Conservation (phyloP, 2,113 vertebrate species). For the Oxyura jamaicensis region DNA sequence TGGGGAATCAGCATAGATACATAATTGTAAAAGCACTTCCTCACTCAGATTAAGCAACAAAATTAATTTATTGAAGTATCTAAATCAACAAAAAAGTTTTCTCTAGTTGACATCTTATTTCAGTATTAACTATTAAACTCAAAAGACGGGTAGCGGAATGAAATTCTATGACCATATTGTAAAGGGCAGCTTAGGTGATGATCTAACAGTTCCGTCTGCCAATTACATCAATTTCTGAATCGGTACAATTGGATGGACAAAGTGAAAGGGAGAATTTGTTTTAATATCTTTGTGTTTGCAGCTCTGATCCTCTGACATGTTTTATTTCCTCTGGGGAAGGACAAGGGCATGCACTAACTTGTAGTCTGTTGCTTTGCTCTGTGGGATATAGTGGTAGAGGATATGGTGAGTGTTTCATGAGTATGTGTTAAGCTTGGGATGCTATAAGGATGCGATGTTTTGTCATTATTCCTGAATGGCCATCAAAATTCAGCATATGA, state of each 20-base stretch:
- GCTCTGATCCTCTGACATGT: not conserved
- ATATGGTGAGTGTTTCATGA: not conserved
- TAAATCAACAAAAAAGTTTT: not conserved
- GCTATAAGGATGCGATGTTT: not conserved
- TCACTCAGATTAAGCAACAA: not conserved
- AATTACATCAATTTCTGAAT: not conserved
- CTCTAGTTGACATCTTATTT: not conserved
- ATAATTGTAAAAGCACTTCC: not conserved
- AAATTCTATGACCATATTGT: not conserved
- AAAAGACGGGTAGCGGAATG: not conserved
- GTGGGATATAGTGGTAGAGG: not conserved
- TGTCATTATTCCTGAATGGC: not conserved
- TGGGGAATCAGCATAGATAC: not conserved
- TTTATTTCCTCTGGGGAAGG: not conserved
- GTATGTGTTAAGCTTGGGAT: not conserved
- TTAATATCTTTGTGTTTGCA: not conserved
- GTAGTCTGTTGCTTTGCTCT: not conserved
- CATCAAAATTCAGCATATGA: not conserved
- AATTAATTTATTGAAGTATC: not conserved
- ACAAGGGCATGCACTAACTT: not conserved
- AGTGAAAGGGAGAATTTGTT: not conserved
- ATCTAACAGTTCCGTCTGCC: not conserved
- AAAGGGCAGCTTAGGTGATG: not conserved
- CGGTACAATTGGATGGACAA: not conserved
- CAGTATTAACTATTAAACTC: not conserved